A percentile compares a stretch with the other conserved stretches of the same genome.
phyloP scores from a whole-genome alignment of 2,113 vertebrate species.

The Ibidorhyncha struthersii region DNA sequence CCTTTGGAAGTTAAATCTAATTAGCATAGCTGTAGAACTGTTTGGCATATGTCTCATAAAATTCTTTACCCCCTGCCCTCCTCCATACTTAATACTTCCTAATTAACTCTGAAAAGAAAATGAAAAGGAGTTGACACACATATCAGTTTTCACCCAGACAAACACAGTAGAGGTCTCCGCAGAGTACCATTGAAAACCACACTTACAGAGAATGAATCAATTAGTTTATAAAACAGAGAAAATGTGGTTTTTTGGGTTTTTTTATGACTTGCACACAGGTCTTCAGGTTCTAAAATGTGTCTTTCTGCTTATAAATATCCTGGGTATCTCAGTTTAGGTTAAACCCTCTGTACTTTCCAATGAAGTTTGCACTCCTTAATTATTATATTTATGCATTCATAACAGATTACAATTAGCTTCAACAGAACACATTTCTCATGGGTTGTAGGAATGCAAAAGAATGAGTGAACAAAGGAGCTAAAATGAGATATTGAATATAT shows the following conservation, averaged over 20 bases:
- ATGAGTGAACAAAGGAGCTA: neutral
- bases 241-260: neutral
- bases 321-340: neutral
- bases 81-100: slow-evolving; percentile 38
- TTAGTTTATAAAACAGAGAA: neutral
- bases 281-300: neutral
- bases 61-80: slow-evolving; percentile 27
- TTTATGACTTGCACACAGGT: neutral
- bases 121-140: slow-evolving; percentile 7
- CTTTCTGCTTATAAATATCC: neutral
- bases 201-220: neutral
- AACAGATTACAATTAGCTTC: neutral
- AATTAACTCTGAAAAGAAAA: slow-evolving; percentile 59
- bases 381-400: neutral
- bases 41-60: slow-evolving; percentile 33
- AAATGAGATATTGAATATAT: neutral
- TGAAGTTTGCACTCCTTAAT: neutral
- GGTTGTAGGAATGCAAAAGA: neutral
- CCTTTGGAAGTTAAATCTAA: slow-evolving; percentile 34
- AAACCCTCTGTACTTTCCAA: neutral
- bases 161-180: neutral
- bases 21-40: slow-evolving; percentile 37
- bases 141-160: neutral
- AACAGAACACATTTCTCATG: neutral
- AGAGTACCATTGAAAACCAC: neutral